Evolutionary conservation across 2,888 invertebrate genomes (phyloP).

Genomic region (Teinopalpus imperialis): DNA sequence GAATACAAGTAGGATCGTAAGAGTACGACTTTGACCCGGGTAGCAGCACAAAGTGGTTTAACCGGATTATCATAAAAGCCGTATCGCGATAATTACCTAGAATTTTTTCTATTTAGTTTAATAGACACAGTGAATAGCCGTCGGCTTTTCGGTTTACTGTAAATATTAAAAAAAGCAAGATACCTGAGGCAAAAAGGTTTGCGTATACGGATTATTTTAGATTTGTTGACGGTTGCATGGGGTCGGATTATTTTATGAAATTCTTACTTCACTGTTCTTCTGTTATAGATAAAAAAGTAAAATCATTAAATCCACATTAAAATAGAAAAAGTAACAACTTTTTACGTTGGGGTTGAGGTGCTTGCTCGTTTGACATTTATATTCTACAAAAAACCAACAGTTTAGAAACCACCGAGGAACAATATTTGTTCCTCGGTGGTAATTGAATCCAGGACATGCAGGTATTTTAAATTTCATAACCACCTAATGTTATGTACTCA

Average conservation of each 20-base stretch:
- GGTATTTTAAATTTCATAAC: too few species aligned
- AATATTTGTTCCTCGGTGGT: too few species aligned
- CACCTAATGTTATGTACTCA: too few species aligned
- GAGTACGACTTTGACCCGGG: conserved; percentile 3
- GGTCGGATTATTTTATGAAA: neutral
- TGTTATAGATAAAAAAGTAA: neutral
- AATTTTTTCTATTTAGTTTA: too few species aligned
- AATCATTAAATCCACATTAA: too few species aligned
- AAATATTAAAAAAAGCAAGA: conserved; percentile 8
- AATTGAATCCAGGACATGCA: too few species aligned
- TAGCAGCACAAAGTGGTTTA: conserved; percentile 4
- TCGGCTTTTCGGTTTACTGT: neutral
- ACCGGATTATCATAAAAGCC: conserved; percentile 20
- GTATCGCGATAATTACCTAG: conserved; percentile 16
- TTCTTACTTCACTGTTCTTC: neutral
- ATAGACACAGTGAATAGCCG: conserved; percentile 10
- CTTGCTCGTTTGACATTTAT: too few species aligned
- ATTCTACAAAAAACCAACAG: too few species aligned
- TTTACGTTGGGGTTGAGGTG: too few species aligned
- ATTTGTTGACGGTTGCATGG: neutral
- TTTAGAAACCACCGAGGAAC: too few species aligned
- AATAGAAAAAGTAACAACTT: too few species aligned
- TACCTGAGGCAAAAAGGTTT: neutral
- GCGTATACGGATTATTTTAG: neutral
- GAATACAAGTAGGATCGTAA: too few species aligned